phyloP scores from a whole-genome alignment of 2,797 vertebrate genomes.

The Telmatherina bonti region DNA sequence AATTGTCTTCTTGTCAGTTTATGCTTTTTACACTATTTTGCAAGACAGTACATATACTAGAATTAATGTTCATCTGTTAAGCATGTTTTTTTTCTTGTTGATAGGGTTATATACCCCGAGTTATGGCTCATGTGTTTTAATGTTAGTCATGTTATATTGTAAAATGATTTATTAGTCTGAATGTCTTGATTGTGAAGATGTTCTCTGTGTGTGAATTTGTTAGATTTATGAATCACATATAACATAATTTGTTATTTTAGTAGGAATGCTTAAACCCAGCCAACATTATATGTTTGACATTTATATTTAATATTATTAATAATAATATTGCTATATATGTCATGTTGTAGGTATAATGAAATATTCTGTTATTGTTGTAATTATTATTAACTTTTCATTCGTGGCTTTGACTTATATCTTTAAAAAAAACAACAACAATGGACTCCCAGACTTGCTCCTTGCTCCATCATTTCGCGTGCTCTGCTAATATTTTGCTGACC shows the following conservation, averaged over 20 bases:
- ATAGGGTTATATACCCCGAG: background rate
- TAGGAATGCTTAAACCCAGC: background rate
- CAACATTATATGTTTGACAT: background rate
- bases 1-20: background rate
- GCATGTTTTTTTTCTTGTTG: background rate
- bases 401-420: too few species aligned
- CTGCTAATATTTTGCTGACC: background rate
- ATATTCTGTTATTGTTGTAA: background rate
- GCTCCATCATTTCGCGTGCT: background rate
- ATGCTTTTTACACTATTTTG: background rate
- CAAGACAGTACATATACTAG: background rate
- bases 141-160: conserved; percentile 3
- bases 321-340: background rate
- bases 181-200: background rate
- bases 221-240: background rate
- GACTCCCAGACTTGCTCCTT: background rate
- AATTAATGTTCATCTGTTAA: background rate
- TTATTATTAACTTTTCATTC: background rate
- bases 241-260: background rate
- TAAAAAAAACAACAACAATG: too few species aligned
- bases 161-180: background rate
- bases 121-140: background rate
- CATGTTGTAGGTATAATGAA: too few species aligned
- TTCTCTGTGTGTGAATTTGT: background rate
- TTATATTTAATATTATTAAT: background rate